phyloP scores from a whole-genome alignment of 2,113 vertebrate species.

The Accipiter cooperii region DNA sequence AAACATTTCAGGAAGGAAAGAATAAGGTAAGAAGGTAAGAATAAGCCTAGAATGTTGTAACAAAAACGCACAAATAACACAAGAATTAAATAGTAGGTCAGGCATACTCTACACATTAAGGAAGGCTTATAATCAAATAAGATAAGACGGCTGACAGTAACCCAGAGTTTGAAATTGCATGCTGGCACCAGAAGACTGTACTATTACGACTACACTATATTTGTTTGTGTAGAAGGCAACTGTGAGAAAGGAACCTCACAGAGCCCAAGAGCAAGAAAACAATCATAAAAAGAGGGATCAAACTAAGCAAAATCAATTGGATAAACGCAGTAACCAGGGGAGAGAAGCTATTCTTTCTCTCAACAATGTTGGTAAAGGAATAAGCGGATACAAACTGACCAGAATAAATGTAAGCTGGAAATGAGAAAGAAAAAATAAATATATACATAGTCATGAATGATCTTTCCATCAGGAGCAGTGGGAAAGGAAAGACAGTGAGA shows the following conservation, averaged over 20 bases:
- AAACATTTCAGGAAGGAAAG: neutral
- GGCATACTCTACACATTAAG: neutral
- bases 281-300: neutral
- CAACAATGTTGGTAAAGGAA: neutral
- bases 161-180: neutral
- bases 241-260: neutral
- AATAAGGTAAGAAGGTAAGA: neutral
- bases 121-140: neutral
- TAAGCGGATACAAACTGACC: neutral
- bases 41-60: neutral
- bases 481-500: no score
- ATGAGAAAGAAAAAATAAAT: neutral
- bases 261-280: neutral
- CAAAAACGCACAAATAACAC: neutral
- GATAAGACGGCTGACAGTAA: neutral
- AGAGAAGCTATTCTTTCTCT: neutral
- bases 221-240: neutral
- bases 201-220: neutral
- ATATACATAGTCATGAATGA: no score
- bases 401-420: neutral
- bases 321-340: neutral
- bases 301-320: neutral
- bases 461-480: no score
- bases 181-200: neutral
- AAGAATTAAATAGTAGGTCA: neutral